Evolutionary conservation across 2,113 vertebrate species (phyloP).

Genomic region (Isichthys henryi): DNA sequence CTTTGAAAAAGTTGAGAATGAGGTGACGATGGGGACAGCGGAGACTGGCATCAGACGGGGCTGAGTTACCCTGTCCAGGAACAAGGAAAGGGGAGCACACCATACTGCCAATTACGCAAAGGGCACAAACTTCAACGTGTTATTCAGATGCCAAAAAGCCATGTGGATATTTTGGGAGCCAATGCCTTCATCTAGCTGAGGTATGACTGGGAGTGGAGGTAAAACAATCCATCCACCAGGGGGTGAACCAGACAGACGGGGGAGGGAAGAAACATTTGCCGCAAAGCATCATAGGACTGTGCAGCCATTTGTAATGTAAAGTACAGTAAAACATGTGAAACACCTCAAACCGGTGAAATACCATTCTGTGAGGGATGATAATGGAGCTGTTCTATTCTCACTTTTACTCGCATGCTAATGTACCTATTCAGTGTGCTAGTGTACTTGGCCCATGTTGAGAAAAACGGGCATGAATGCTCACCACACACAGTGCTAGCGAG

Average conservation of each 20-base stretch:
- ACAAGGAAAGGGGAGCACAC: background rate
- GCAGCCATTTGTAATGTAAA: too few relatives aligned
- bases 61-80: background rate
- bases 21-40: background rate
- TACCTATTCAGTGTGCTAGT: background rate
- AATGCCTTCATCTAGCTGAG: background rate
- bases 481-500: background rate
- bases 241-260: background rate
- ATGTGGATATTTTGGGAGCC: constrained; percentile 29
- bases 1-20: background rate
- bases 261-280: too few relatives aligned
- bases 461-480: background rate
- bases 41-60: background rate
- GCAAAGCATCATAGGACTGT: background rate
- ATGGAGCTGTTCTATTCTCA: background rate
- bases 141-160: background rate
- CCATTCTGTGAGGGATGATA: background rate
- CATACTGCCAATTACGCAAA: background rate
- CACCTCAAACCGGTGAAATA: background rate
- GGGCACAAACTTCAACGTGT: background rate
- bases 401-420: background rate
- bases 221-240: background rate
- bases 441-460: background rate
- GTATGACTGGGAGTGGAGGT: background rate
- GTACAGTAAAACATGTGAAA: background rate